Conservation (phyloP, 2,888 invertebrate species). For the Drosophila maculinotata region DNA sequence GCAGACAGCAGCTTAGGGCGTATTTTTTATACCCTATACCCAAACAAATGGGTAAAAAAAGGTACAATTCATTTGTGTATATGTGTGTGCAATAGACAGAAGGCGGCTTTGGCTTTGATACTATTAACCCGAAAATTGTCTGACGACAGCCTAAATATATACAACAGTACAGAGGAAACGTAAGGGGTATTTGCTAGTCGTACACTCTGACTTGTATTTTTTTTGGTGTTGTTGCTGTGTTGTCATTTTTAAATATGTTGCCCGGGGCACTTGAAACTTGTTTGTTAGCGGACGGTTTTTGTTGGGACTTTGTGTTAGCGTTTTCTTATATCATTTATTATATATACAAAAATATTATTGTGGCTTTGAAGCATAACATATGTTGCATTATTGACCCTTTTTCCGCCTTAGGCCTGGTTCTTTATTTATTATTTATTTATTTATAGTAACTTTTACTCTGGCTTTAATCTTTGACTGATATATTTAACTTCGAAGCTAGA, state of each 20-base stretch:
- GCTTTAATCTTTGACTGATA: conserved; percentile 8
- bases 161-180: background rate
- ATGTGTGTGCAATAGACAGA: too few relatives aligned
- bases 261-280: conserved; percentile 43
- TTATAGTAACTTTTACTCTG: conserved; percentile 5
- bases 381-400: conserved; percentile 55
- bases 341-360: conserved; percentile 15
- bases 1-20: conserved; percentile 57
- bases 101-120: too few relatives aligned
- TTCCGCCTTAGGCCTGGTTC: background rate
- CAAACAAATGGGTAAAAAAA: background rate
- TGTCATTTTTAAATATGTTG: conserved; percentile 57
- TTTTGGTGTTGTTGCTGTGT: conserved; percentile 4
- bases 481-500: background rate
- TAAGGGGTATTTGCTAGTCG: background rate
- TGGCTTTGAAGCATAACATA: conserved; percentile 47
- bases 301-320: conserved; percentile 14
- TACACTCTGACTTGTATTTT: background rate
- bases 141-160: too few relatives aligned
- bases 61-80: background rate
- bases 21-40: conserved; percentile 12
- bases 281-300: conserved; percentile 28
- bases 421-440: conserved; percentile 1
- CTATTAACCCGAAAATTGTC: too few relatives aligned
- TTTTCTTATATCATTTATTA: conserved; percentile 15